A percentile compares a stretch with the other conserved stretches of the same genome.
Evolutionary conservation across 2,888 invertebrate species (phyloP).

Genomic region (Chalcis sispes): DNA sequence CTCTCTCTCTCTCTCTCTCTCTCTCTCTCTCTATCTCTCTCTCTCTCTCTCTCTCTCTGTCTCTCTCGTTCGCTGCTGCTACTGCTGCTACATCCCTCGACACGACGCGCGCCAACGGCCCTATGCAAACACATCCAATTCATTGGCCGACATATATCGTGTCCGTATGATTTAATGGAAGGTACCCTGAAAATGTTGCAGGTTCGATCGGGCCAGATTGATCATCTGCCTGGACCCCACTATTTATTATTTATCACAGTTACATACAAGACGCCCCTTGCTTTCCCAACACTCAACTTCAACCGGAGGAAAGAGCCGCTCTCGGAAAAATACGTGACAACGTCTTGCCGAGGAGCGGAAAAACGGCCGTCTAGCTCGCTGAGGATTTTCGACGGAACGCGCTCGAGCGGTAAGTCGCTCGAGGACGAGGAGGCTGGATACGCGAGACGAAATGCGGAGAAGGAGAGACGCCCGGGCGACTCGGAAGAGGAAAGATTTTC

Average conservation of each 20-base stretch:
- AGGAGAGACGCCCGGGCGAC: not conserved
- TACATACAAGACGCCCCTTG: too few species aligned
- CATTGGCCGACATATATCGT: conserved; percentile 66
- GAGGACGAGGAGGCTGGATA: too few species aligned
- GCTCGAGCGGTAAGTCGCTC: too few species aligned
- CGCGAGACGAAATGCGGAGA: too few species aligned
- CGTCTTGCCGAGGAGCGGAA: too few species aligned
- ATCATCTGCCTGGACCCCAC: conserved; percentile 53
- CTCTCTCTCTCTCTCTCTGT: not conserved
- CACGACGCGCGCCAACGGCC: conserved; percentile 62
- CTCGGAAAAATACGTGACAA: too few species aligned
- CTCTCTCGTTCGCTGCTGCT: conserved; percentile 34
- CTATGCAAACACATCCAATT: conserved; percentile 70
- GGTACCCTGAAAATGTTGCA: conserved; percentile 31
- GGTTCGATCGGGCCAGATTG: conserved; percentile 54
- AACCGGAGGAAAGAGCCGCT: too few species aligned
- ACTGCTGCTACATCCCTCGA: too few species aligned
- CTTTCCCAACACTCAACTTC: too few species aligned
- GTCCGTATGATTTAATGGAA: conserved; percentile 65
- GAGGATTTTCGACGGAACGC: too few species aligned
- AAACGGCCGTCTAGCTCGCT: too few species aligned
- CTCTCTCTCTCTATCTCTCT: not conserved
- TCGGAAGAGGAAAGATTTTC: too few species aligned
- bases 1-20: conserved; percentile 4
- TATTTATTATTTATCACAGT: not conserved